A percentile compares a stretch with the other conserved stretches of the same genome.
These are phyloP conservation scores for Anas flavirostris DNA, from an alignment of 2,797 vertebrate genomes.

Conservation along the genomic window DNA sequence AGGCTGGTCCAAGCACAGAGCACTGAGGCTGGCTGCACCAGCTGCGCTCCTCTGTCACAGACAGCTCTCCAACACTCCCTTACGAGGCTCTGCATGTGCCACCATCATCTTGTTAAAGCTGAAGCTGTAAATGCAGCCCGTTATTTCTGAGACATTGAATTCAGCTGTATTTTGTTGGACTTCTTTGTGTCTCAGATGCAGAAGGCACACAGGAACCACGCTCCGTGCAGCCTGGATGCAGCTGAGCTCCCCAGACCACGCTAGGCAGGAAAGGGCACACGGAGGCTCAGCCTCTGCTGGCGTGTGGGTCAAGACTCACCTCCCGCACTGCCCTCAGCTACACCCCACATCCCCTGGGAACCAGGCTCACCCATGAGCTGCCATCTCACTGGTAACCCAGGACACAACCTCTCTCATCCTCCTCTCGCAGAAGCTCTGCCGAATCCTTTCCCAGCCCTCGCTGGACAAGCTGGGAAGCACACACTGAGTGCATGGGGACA, in stretches of 20 bases:
- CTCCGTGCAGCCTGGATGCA: background rate
- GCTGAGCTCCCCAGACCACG: background rate
- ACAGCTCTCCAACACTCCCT: background rate
- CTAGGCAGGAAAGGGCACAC: background rate
- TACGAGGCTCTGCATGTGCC: background rate
- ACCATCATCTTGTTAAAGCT: fast-evolving
- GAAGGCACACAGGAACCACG: background rate
- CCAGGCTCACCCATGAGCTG: fast-evolving
- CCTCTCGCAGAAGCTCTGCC: background rate
- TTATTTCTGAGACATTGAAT: background rate
- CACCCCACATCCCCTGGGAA: background rate
- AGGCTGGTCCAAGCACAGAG: background rate
- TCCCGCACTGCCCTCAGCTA: background rate
- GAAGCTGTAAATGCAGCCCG: background rate
- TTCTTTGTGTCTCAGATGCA: background rate
- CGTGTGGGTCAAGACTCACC: background rate
- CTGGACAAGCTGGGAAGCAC: background rate
- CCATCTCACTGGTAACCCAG: background rate
- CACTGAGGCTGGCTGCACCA: fast-evolving
- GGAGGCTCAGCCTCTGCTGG: fast-evolving
- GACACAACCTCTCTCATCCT: fast-evolving
- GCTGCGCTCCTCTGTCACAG: background rate
- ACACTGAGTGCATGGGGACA: background rate
- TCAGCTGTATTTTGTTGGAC: background rate
- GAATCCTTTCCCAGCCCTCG: background rate